Conservation (phyloP, 2,888 invertebrate species). For the Spicauda simplicius region DNA sequence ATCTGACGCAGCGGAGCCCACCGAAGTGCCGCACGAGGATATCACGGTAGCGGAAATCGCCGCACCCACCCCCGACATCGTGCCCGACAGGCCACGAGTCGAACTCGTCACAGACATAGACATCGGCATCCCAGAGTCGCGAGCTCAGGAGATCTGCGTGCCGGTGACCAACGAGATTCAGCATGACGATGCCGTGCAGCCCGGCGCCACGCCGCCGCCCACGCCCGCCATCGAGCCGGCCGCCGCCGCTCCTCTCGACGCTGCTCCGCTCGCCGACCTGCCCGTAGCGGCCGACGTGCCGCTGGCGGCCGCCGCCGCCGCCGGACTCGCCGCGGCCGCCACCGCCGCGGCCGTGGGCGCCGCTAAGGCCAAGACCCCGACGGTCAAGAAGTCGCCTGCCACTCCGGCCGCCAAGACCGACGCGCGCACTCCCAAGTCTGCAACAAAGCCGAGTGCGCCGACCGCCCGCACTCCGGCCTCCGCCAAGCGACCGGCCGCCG, state of each 20-base stretch:
- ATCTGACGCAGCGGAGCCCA: conserved; percentile 25
- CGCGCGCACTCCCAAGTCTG: conserved; percentile 50
- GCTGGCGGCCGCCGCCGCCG: conserved; percentile 47
- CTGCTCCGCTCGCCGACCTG: conserved; percentile 47
- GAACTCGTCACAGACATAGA: conserved; percentile 75
- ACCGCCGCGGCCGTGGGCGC: conserved; percentile 51
- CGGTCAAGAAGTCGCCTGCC: conserved; percentile 50
- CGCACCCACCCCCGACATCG: conserved; percentile 71
- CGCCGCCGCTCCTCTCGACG: conserved; percentile 42
- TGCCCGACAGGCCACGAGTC: conserved; percentile 58
- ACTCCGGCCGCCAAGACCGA: conserved; percentile 50
- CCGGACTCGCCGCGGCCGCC: conserved; percentile 53
- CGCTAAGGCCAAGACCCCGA: conserved; percentile 50
- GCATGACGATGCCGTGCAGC: conserved; percentile 60
- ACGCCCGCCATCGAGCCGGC: conserved; percentile 53
- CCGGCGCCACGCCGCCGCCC: conserved; percentile 54
- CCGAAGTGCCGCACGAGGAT: conserved; percentile 37
- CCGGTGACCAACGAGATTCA: conserved; percentile 72
- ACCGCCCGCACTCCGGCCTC: conserved; percentile 46
- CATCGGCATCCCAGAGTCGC: conserved; percentile 70
- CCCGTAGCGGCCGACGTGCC: conserved; percentile 50
- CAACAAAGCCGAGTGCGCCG: conserved; percentile 43
- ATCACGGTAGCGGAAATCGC: conserved; percentile 53
- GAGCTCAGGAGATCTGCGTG: conserved; percentile 79
- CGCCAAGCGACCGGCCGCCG: conserved; percentile 45